Percentiles rank a stretch among this genome's conserved stretches.
These are phyloP conservation scores for Acanthurus leucopareius DNA, from an alignment of 2,797 vertebrate genomes.

Conservation along the genomic window DNA sequence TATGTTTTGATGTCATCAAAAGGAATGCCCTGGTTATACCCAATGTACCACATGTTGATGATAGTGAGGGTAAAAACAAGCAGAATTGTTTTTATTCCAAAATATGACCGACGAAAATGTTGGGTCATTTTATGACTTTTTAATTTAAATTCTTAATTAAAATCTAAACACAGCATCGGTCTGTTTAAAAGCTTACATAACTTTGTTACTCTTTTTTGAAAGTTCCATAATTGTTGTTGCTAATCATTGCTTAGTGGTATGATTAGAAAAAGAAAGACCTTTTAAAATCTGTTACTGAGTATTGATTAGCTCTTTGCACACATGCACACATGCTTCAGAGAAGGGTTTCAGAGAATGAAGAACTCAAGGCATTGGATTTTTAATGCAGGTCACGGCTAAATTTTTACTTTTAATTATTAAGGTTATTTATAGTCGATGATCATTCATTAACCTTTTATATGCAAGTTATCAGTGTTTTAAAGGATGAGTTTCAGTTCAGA, in stretches of 20 bases:
- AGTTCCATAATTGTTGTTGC: background rate
- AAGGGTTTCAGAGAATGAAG: no score
- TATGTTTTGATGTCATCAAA: constrained; percentile 60
- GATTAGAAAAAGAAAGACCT: background rate
- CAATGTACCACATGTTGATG: constrained; percentile 8
- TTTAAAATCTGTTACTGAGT: background rate
- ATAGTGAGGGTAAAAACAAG: background rate
- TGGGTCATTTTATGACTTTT: background rate
- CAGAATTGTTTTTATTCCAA: background rate
- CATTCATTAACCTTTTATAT: background rate
- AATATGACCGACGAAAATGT: background rate
- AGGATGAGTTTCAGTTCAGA: no score
- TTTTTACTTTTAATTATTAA: no score
- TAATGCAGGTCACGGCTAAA: no score
- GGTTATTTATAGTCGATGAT: background rate
- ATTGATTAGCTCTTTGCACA: background rate
- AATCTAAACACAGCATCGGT: background rate
- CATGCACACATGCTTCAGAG: no score
- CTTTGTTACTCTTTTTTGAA: background rate
- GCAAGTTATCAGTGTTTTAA: background rate
- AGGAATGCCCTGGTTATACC: constrained; percentile 32
- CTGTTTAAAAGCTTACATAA: background rate
- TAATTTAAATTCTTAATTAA: no score
- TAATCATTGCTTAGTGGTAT: background rate
- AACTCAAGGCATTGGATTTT: no score